A percentile compares a stretch with the other conserved stretches of the same genome.
phyloP scores from a whole-genome alignment of 2,888 invertebrate species.

The Alviniconcha strummeri region DNA sequence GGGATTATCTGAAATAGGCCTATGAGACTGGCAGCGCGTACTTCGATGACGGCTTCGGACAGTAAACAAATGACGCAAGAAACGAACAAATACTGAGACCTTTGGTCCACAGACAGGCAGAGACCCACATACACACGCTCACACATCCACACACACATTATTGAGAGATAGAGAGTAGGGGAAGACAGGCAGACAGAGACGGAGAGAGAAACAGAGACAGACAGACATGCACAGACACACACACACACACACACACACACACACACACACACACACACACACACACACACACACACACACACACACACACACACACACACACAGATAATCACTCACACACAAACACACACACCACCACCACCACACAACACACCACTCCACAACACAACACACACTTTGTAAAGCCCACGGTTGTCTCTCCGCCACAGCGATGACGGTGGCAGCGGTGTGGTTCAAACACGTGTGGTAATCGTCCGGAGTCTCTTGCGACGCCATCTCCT shows the following conservation, averaged over 20 bases:
- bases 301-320: neutral
- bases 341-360: neutral
- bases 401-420: neutral
- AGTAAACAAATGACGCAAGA: too few species aligned
- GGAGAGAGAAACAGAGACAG: neutral
- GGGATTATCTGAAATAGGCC: neutral
- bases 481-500: too few species aligned
- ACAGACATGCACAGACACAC: neutral
- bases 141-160: constrained; percentile 8
- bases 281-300: neutral
- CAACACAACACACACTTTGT: neutral
- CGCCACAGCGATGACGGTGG: too few species aligned
- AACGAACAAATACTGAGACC: neutral
- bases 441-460: too few species aligned
- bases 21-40: neutral
- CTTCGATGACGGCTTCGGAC: too few species aligned
- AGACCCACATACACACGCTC: constrained; percentile 6
- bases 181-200: neutral
- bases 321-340: neutral
- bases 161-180: too few species aligned
- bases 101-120: neutral
- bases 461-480: too few species aligned
- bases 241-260: constrained; percentile 19
- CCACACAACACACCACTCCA: neutral
- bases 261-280: neutral